Evolutionary conservation across 2,888 invertebrate genomes (phyloP).

Genomic region (Aromia moschata): DNA sequence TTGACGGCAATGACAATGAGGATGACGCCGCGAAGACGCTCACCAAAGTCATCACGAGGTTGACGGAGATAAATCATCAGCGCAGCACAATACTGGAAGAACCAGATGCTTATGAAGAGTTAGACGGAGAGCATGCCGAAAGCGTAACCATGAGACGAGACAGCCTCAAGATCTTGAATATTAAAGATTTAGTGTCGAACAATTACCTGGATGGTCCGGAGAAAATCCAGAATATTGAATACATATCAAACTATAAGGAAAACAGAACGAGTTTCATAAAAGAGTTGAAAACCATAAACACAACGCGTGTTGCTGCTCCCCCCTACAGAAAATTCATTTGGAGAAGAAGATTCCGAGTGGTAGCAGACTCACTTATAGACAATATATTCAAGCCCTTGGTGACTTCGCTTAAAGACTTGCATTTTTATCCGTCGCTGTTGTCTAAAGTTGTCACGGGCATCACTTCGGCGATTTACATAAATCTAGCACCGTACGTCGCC

Average conservation of each 20-base stretch:
- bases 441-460: conserved; percentile 38
- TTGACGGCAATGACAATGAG: no score
- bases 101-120: conserved; percentile 11
- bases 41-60: conserved; percentile 40
- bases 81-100: conserved; percentile 26
- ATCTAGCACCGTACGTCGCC: conserved; percentile 41
- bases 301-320: conserved; percentile 30
- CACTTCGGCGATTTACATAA: conserved; percentile 39
- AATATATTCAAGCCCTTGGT: conserved; percentile 41
- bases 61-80: conserved; percentile 41
- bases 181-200: conserved; percentile 33
- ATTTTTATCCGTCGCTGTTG: conserved; percentile 45
- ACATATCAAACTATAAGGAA: conserved; percentile 40
- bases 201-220: conserved; percentile 31
- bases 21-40: conserved; percentile 27
- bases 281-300: conserved; percentile 39
- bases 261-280: conserved; percentile 33
- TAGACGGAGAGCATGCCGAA: neutral
- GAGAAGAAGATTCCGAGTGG: conserved; percentile 36
- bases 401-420: conserved; percentile 38
- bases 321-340: conserved; percentile 44
- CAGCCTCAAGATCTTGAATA: conserved; percentile 17
- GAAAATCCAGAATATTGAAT: conserved; percentile 42
- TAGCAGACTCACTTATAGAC: conserved; percentile 40
- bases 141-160: neutral